These are phyloP conservation scores for Scarus forsteni DNA, from an alignment of 2,797 vertebrate species.

Conservation along the genomic window DNA sequence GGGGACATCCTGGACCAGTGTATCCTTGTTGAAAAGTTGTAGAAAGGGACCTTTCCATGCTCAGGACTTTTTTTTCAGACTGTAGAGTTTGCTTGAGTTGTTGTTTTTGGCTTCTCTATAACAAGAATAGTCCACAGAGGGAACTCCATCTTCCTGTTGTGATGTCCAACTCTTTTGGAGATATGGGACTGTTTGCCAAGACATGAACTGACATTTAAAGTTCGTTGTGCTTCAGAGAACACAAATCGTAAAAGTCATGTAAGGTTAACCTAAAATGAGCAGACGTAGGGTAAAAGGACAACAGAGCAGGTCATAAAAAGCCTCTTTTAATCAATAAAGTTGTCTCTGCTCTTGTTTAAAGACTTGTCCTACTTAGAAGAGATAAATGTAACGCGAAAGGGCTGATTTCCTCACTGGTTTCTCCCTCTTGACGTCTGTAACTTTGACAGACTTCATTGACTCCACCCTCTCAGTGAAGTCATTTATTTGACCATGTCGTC, in stretches of 20 bases:
- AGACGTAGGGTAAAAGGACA: background rate
- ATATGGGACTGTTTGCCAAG: constrained; percentile 43
- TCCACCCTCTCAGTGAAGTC: constrained; percentile 51
- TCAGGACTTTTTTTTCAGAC: constrained; percentile 27
- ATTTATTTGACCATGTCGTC: constrained; percentile 51
- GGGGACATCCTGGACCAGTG: too few relatives aligned
- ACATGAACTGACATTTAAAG: constrained; percentile 38
- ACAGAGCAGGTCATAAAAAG: background rate
- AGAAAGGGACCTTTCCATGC: too few relatives aligned
- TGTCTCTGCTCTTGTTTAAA: constrained; percentile 6
- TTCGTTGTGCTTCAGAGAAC: constrained; percentile 2
- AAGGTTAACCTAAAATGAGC: constrained; percentile 4
- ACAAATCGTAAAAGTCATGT: constrained; percentile 8
- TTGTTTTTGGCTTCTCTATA: constrained; percentile 43
- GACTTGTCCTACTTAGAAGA: background rate
- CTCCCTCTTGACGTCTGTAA: constrained; percentile 18
- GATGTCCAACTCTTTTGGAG: constrained; percentile 19
- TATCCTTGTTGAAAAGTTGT: too few relatives aligned
- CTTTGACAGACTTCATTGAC: constrained; percentile 29
- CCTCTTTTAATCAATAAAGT: background rate
- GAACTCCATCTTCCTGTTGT: constrained; percentile 49
- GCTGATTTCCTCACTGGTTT: background rate
- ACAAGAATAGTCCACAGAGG: constrained; percentile 59
- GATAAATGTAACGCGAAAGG: constrained; percentile 1
- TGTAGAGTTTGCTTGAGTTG: constrained; percentile 24